Conservation (phyloP, 1,140 invertebrate genomes). For the Propsilocerus akamusi region DNA sequence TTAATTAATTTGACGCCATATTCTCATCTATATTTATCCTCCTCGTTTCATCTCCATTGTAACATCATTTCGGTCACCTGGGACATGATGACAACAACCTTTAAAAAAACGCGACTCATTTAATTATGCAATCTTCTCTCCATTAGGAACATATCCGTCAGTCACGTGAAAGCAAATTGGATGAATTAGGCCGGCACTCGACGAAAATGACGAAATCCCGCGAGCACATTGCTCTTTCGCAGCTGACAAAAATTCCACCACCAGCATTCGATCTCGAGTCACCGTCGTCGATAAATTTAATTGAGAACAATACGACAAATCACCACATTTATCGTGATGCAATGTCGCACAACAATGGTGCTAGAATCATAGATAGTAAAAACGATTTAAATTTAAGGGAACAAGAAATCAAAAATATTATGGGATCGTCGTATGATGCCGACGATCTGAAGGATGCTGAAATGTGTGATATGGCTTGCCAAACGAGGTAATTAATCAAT, state of each 20-base stretch:
- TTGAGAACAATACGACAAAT: conserved; percentile 8
- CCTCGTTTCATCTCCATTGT: no score
- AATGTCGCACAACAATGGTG: background rate
- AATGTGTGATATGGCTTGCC: conserved; percentile 58
- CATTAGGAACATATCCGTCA: conserved; percentile 62
- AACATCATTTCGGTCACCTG: no score
- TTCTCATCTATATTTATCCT: no score
- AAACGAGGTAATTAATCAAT: conserved; percentile 38
- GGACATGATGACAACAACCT: no score
- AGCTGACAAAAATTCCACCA: background rate
- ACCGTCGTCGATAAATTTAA: background rate
- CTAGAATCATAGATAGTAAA: conserved; percentile 4
- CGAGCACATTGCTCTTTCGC: background rate
- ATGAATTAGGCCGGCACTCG: conserved; percentile 39
- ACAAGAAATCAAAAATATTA: background rate
- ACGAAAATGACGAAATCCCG: conserved; percentile 21
- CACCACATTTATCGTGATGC: background rate
- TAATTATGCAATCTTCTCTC: no score
- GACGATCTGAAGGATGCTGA: conserved; percentile 27
- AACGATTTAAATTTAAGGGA: conserved; percentile 4
- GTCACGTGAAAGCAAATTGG: conserved; percentile 53
- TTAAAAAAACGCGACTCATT: no score
- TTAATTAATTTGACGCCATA: no score
- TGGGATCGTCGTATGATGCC: background rate
- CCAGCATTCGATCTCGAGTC: conserved; percentile 1